phyloP scores from a whole-genome alignment of 2,113 vertebrate genomes.

The Anthoscopus minutus region DNA sequence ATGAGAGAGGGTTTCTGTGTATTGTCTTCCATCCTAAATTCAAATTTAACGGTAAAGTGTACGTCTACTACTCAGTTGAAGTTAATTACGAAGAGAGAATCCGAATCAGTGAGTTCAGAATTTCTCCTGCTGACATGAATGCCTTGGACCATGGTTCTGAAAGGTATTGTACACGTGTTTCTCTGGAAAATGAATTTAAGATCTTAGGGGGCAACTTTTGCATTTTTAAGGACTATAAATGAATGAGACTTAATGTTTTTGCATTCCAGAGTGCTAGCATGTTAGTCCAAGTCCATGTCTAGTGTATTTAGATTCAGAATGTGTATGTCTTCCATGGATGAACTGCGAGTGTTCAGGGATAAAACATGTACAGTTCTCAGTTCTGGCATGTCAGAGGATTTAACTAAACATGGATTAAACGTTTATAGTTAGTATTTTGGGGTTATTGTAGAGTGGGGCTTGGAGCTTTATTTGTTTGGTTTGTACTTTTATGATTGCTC shows the following conservation, averaged over 20 bases:
- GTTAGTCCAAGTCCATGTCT: background rate
- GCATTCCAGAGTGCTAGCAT: background rate
- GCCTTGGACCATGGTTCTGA: constrained; percentile 88
- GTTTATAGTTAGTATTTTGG: background rate
- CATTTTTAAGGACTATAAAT: background rate
- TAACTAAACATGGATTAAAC: background rate
- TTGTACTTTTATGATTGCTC: background rate
- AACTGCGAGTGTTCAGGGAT: background rate
- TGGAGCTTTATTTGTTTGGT: background rate
- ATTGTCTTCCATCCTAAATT: constrained; percentile 87
- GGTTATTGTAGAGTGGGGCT: background rate
- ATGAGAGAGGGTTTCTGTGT: constrained; percentile 92
- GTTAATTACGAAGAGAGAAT: constrained; percentile 83
- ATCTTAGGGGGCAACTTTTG: background rate
- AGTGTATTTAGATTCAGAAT: background rate
- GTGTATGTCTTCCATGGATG: rapidly evolving
- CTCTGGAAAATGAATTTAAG: background rate
- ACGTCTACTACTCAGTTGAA: constrained; percentile 91
- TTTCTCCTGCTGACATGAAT: constrained; percentile 83
- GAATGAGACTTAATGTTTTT: background rate
- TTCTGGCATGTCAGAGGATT: background rate
- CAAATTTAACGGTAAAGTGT: constrained; percentile 85
- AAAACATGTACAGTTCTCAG: background rate
- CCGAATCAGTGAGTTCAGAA: constrained; percentile 91
- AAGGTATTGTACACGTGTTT: constrained; percentile 71